Conservation (phyloP, 2,113 vertebrate genomes). For the Bos indicus region DNA sequence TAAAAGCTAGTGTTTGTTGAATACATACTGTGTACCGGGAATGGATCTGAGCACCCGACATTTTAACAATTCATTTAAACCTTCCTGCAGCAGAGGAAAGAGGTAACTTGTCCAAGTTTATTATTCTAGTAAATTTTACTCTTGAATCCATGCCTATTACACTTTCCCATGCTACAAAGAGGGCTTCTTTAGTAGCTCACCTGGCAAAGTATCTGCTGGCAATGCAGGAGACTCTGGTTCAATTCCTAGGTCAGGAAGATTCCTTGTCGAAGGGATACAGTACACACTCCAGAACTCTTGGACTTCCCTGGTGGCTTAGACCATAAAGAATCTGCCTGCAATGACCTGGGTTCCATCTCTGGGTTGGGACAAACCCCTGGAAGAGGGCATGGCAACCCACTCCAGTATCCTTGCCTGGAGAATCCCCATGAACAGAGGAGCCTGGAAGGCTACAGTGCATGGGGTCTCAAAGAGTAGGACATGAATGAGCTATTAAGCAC, state of each 20-base stretch:
- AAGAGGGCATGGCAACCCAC: background rate
- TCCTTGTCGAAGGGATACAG: background rate
- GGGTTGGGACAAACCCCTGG: background rate
- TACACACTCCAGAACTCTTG: background rate
- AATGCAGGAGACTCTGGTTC: background rate
- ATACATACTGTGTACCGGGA: background rate
- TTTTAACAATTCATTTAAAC: background rate
- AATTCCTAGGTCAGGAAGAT: background rate
- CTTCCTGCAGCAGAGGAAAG: background rate
- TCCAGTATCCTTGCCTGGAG: background rate
- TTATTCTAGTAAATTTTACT: background rate
- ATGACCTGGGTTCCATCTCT: background rate
- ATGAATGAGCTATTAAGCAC: accelerated
- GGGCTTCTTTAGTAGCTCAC: background rate
- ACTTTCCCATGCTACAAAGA: background rate
- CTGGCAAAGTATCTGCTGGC: background rate
- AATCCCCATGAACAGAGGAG: background rate
- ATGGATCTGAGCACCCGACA: background rate
- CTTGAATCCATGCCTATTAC: background rate
- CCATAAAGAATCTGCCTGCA: background rate
- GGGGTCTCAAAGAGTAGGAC: background rate
- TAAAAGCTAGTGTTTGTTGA: background rate
- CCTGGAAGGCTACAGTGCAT: background rate
- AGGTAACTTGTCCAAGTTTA: background rate
- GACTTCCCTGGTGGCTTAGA: background rate